phyloP scores from a whole-genome alignment of 2,888 invertebrate species.

The Stegana nigrithorax region DNA sequence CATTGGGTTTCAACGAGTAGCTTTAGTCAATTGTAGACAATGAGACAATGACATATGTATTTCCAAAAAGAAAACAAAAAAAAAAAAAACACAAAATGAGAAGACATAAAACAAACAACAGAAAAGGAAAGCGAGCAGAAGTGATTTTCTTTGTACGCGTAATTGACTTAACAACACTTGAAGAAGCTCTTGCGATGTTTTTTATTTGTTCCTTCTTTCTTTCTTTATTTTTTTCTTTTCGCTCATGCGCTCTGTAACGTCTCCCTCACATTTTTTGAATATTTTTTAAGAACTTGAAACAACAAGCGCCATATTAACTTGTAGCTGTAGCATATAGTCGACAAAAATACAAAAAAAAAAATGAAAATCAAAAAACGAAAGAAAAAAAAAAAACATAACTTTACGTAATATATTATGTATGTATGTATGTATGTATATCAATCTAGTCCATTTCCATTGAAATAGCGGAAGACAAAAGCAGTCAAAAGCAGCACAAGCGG shows the following conservation, averaged over 20 bases:
- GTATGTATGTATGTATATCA: constrained; percentile 17
- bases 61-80: constrained; percentile 11
- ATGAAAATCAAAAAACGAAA: constrained; percentile 13
- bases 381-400: constrained; percentile 1
- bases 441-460: constrained; percentile 42
- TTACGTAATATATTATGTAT: neutral
- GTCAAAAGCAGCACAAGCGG: neutral
- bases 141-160: neutral
- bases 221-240: no score
- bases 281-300: constrained; percentile 1
- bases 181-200: no score
- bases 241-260: no score
- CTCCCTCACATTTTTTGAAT: neutral
- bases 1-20: constrained; percentile 70
- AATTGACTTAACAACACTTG: no score
- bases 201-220: constrained; percentile 20
- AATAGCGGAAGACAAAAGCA: constrained; percentile 11
- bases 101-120: neutral
- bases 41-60: neutral
- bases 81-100: no score
- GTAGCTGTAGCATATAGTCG: constrained; percentile 13
- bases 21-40: constrained; percentile 68
- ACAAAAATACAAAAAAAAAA: constrained; percentile 4
- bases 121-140: neutral
- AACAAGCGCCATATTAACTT: constrained; percentile 20